phyloP scores from a whole-genome alignment of 2,888 invertebrate genomes.

The Limnephilus auricula region DNA sequence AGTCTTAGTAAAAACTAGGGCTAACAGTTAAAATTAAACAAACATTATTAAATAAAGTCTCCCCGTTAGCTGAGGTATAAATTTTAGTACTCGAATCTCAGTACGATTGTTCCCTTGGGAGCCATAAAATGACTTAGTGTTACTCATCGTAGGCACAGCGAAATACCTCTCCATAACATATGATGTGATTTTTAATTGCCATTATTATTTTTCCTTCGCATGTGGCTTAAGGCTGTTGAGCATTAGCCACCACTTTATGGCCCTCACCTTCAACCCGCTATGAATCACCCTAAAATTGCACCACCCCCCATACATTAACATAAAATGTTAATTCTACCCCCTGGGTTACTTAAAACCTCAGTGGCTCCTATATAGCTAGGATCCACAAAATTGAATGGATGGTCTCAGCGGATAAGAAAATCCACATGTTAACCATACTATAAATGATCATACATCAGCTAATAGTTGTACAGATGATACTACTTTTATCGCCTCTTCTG shows the following conservation, averaged over 20 bases:
- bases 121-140: not conserved
- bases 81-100: not conserved
- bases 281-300: slow-evolving; percentile 38
- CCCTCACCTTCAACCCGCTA: slow-evolving; percentile 25
- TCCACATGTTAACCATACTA: too few species aligned
- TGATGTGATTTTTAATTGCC: slow-evolving; percentile 4
- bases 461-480: too few species aligned
- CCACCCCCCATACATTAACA: slow-evolving; percentile 42
- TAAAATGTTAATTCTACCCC: slow-evolving; percentile 42
- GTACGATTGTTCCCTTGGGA: not conserved
- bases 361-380: slow-evolving; percentile 2
- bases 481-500: too few species aligned
- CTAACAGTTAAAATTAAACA: not conserved
- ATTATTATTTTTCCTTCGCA: slow-evolving; percentile 8
- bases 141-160: not conserved
- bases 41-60: not conserved
- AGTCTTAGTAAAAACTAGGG: not conserved
- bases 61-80: not conserved
- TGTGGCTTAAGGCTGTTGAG: not conserved
- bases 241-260: slow-evolving; percentile 24
- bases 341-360: slow-evolving; percentile 22
- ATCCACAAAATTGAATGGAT: not conserved
- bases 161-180: not conserved
- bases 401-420: not conserved
- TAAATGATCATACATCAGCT: not conserved